phyloP scores from a whole-genome alignment of 2,113 vertebrate species.

The Amazona guildingii region DNA sequence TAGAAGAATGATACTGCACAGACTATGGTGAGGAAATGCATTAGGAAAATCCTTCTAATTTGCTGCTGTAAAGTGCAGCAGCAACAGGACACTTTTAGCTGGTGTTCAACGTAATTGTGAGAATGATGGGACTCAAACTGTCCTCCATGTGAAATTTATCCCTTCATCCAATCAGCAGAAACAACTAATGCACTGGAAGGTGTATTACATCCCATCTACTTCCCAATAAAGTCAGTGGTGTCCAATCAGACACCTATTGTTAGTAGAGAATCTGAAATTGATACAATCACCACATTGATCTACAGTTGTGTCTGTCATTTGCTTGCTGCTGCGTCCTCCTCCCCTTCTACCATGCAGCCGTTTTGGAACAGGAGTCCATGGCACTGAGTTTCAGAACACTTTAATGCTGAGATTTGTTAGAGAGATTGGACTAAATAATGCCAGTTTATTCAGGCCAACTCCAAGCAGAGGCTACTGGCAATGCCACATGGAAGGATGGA shows the following conservation, averaged over 20 bases:
- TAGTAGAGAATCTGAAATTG: conserved; percentile 79
- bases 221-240: conserved; percentile 77
- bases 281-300: conserved; percentile 82
- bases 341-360: neutral
- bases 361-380: neutral
- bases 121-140: conserved; percentile 68
- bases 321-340: conserved; percentile 8
- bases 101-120: conserved; percentile 65
- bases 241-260: conserved; percentile 83
- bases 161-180: conserved; percentile 78
- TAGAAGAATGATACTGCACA: conserved; percentile 5
- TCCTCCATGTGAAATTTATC: conserved; percentile 71
- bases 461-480: neutral
- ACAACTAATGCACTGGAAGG: conserved; percentile 73
- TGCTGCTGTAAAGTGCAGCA: conserved; percentile 36
- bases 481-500: neutral
- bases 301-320: conserved; percentile 72
- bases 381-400: conserved; percentile 32
- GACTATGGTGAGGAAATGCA: conserved; percentile 15
- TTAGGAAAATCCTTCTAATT: conserved; percentile 60
- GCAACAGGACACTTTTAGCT: conserved; percentile 66
- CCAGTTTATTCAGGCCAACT: neutral
- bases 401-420: conserved; percentile 12
- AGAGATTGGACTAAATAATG: neutral
- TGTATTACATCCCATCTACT: conserved; percentile 75